Percentiles rank a stretch among this genome's conserved stretches.
phyloP scores from a whole-genome alignment of 2,113 vertebrate genomes.

The Sander vitreus region DNA sequence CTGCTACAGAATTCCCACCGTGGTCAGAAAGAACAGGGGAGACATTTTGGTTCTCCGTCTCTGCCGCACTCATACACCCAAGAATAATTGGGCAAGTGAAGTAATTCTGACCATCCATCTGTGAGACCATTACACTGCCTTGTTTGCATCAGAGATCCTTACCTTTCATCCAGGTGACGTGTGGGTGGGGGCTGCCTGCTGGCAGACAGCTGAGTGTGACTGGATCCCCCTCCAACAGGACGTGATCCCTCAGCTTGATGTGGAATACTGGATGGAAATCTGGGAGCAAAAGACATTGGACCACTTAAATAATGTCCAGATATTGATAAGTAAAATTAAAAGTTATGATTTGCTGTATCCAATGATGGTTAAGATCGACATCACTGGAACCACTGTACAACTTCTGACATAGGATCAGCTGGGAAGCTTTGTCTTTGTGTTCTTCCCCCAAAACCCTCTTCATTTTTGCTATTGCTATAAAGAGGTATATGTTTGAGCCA shows the following conservation, averaged over 20 bases:
- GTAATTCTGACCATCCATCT: not conserved
- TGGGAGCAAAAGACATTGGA: constrained; percentile 62
- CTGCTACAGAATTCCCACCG: no score
- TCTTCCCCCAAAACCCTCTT: not conserved
- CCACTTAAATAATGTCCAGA: not conserved
- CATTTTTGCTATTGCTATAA: not conserved
- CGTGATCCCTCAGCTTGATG: constrained; percentile 97
- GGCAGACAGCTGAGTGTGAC: constrained; percentile 96
- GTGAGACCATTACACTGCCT: not conserved
- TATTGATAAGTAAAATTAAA: not conserved
- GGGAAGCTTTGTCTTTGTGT: not conserved
- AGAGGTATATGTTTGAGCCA: not conserved
- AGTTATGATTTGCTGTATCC: not conserved
- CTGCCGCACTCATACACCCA: not conserved
- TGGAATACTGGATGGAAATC: constrained; percentile 97
- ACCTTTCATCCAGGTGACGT: constrained; percentile 96
- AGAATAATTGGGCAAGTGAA: constrained; percentile 19
- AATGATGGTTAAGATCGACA: not conserved
- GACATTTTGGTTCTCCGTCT: no score
- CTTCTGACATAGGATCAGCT: not conserved
- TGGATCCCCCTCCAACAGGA: constrained; percentile 95
- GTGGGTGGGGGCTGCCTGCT: constrained; percentile 92
- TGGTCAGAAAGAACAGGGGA: no score
- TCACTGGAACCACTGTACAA: not conserved
- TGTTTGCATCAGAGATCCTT: constrained; percentile 11